Evolutionary conservation across 2,113 vertebrate genomes (phyloP).

Genomic region (Anas platyrhynchos): DNA sequence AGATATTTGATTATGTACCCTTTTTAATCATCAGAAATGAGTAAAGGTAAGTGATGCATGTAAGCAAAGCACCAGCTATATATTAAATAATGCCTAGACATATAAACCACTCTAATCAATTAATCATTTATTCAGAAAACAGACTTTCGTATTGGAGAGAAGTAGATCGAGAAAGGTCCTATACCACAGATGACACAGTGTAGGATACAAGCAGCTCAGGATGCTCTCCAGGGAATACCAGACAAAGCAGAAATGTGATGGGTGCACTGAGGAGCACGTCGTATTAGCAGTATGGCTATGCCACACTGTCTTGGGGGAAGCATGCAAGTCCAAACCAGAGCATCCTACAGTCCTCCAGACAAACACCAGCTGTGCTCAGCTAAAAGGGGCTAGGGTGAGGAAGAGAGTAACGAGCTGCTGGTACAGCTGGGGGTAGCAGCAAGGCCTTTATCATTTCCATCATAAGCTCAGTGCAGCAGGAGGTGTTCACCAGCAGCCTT

Average conservation of each 20-base stretch:
- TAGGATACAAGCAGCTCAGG: slow-evolving; percentile 43
- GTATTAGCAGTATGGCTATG: background rate
- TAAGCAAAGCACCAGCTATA: background rate
- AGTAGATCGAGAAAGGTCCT: slow-evolving; percentile 48
- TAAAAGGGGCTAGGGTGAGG: background rate
- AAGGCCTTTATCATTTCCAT: background rate
- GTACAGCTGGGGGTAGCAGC: background rate
- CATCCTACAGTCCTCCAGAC: background rate
- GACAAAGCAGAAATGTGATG: background rate
- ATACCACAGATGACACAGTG: slow-evolving; percentile 71
- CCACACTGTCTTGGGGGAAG: background rate
- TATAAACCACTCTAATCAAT: background rate
- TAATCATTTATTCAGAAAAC: background rate
- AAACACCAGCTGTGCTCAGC: background rate
- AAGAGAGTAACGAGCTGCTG: background rate
- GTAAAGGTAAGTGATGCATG: background rate
- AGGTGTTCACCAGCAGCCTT: background rate
- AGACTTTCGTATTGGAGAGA: background rate
- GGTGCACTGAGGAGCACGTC: no score
- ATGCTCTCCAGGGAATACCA: background rate
- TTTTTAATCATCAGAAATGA: background rate
- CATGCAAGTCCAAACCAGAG: background rate
- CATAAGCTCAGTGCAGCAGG: background rate
- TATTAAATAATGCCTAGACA: background rate
- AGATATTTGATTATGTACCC: background rate